phyloP scores from a whole-genome alignment of 2,888 invertebrate genomes.

The Sipha maydis region DNA sequence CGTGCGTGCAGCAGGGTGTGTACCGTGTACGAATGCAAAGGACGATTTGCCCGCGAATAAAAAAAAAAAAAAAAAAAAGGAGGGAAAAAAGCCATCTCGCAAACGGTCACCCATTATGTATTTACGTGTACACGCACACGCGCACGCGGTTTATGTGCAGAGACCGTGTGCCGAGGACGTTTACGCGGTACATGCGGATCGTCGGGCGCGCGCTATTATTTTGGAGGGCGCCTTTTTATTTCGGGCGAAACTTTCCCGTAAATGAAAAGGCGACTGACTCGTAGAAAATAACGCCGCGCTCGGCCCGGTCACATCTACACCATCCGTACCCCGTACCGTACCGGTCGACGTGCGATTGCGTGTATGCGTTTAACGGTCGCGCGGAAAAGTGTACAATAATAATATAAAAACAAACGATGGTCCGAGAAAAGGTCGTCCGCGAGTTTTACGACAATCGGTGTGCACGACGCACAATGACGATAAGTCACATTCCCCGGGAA shows the following conservation, averaged over 20 bases:
- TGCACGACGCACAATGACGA: neutral
- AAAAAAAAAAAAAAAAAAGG: no score
- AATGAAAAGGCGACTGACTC: conserved; percentile 37
- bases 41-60: neutral
- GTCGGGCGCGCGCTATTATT: conserved; percentile 16
- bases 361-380: neutral
- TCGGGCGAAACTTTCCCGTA: conserved; percentile 25
- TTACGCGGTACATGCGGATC: neutral
- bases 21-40: neutral
- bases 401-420: conserved; percentile 46
- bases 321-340: neutral
- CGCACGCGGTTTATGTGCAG: neutral
- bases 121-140: neutral
- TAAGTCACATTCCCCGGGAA: neutral
- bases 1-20: neutral
- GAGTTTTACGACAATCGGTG: conserved; percentile 9
- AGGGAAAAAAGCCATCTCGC: conserved; percentile 18
- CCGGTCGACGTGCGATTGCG: neutral
- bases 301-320: neutral
- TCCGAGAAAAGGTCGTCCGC: conserved; percentile 3
- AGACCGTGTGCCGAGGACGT: neutral
- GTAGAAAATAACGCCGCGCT: conserved; percentile 26
- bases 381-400: neutral
- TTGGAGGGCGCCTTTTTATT: conserved; percentile 34
- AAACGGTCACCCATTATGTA: conserved; percentile 26